These are phyloP conservation scores for Polymixis flavicincta DNA, from an alignment of 2,888 invertebrate genomes.

Conservation along the genomic window DNA sequence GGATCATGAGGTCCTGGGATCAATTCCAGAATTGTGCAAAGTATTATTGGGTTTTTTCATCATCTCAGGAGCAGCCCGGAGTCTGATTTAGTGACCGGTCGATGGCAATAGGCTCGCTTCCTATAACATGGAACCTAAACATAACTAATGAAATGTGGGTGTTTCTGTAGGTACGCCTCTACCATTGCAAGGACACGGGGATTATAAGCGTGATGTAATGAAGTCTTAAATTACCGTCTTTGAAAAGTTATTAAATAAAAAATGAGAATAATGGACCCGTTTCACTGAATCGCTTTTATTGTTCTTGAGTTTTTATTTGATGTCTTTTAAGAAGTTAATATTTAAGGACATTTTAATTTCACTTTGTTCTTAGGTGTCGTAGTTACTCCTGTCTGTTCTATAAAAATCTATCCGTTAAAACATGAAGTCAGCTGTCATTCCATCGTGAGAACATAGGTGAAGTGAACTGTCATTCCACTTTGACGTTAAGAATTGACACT, in stretches of 20 bases:
- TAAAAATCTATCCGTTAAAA: not conserved
- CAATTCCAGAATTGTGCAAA: not conserved
- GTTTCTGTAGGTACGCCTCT: not conserved
- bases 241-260: not conserved
- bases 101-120: not conserved
- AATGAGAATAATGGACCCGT: slow-evolving; percentile 1
- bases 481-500: not conserved
- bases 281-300: slow-evolving; percentile 22
- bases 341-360: not conserved
- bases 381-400: not conserved
- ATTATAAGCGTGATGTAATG: not conserved
- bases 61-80: too few relatives aligned
- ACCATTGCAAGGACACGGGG: not conserved
- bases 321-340: slow-evolving; percentile 3
- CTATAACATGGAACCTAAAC: not conserved
- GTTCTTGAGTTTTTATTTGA: not conserved
- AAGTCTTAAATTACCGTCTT: not conserved
- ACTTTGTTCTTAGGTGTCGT: not conserved
- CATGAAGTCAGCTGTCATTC: not conserved
- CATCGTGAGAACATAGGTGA: not conserved
- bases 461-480: not conserved
- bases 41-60: not conserved
- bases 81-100: too few relatives aligned
- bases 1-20: not conserved
- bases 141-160: not conserved